Base-by-base conservation (phyloP, 2,888 invertebrate genomes). In the Amphipyra tragopoginis region DNA sequence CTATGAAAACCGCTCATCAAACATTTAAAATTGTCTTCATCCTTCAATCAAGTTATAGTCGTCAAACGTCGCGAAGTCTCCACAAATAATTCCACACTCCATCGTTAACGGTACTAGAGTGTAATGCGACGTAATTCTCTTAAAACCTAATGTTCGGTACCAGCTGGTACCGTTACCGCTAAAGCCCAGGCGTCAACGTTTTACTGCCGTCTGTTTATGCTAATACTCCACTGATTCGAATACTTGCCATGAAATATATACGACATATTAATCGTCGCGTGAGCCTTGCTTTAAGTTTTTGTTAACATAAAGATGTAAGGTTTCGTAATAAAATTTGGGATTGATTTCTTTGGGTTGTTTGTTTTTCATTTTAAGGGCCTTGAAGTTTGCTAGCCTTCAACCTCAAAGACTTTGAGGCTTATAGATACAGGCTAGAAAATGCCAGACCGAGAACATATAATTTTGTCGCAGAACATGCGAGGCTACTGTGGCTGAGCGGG, bases 141-240 rank as follows among this genome's bases (percentile, higher is more conserved):
- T 69, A 79, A 77, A 80, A 77, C 78, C 78, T 75, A 75, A 79
- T 76, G 77, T 81, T 71, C 61, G 71, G 83, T 84, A 75, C 85
- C 83, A 83, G 69, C 59, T 72, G 48, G 80, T 77, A 78, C 74
- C 68, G 62, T 53, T 66, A 69, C 69, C 26, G 44, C 75, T 75
- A 69, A 72, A 73, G 62, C 72, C 60, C 57, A 77, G 81, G 85
- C 83, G 85, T 81, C 82, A 84, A 79, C 77, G 73, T 75, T 86
- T 84, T 85, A 84, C 75, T 72, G 75, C 75, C 47, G 56, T 72
- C 71, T 82, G 80, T 83, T 83, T 83, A 84, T 82, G 78, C 75
- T 76, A 77, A 77, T 76, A 76, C 72, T 66, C 72, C 65, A 75
- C 67, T 82, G 79, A 78, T 81, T 81, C 74, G 57, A 81, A 81